These are phyloP conservation scores for Merluccius polli DNA, from an alignment of 2,797 vertebrate genomes.

Conservation along the genomic window DNA sequence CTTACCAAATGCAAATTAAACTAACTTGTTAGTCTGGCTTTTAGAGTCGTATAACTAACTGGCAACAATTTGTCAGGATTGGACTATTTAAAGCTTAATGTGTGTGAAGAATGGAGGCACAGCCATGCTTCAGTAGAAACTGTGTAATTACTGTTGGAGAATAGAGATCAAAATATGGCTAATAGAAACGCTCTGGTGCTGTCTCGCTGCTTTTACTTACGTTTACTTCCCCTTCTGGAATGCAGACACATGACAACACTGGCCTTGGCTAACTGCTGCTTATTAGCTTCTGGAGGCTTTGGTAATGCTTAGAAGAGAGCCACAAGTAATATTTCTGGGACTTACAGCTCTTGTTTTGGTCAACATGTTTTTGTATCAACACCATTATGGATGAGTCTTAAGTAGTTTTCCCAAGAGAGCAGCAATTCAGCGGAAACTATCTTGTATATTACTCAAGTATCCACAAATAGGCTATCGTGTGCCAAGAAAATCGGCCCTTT, in stretches of 20 bases:
- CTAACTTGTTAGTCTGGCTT: too few species aligned
- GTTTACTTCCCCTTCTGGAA: slow-evolving; percentile 21
- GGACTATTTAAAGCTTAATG: neutral
- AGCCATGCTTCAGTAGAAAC: neutral
- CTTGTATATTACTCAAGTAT: neutral
- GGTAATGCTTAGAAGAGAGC: slow-evolving; percentile 12
- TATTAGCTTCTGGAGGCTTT: slow-evolving; percentile 16
- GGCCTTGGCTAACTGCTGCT: slow-evolving; percentile 23
- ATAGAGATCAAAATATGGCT: neutral
- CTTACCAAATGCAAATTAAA: too few species aligned
- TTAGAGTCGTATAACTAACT: too few species aligned
- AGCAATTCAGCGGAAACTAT: neutral
- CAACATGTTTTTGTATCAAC: slow-evolving; percentile 44
- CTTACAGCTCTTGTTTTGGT: slow-evolving; percentile 8
- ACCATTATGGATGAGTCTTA: neutral
- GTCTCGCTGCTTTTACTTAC: slow-evolving; percentile 18
- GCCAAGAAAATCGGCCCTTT: too few species aligned
- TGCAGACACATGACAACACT: slow-evolving; percentile 33
- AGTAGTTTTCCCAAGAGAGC: neutral
- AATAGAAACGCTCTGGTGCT: neutral
- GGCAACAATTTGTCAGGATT: neutral
- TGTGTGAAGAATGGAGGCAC: neutral
- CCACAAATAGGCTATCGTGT: neutral
- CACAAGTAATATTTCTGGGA: neutral
- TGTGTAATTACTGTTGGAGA: neutral